Base-by-base conservation (phyloP, 2,888 invertebrate species). In the Tiphia femorata region DNA sequence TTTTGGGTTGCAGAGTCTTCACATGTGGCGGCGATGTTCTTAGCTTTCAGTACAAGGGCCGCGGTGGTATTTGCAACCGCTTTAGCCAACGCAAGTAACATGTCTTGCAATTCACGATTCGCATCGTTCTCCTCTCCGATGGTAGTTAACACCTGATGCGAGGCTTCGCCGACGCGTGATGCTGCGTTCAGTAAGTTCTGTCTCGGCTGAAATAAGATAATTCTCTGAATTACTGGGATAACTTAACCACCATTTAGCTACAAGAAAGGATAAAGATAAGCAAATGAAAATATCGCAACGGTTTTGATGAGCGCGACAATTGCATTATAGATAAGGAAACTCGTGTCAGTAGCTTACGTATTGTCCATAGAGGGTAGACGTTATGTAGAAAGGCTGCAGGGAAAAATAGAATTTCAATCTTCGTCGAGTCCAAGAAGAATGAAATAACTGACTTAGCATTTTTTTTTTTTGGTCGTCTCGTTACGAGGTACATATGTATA, bases 61-160 rank as follows among this genome's bases (percentile, higher is more conserved):
- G 99, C 98, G 0, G 99, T 98, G 1, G 97, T 96, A 82, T 98
- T 99, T 35, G 99, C 99, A 23, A 99, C 98, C 0, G 95, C 95
- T 85, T 98, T 98, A 4, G 98, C 98, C 67, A 98, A 86, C 0
- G 95, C 93, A 19, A 99, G 86, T 0, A 99, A 88, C 85, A 96
- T 93, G 72, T 99, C 98, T 87, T 91, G 92, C 0, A 94, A 87
- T 73, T 95, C 95, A 70, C 92, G 90, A 81, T 91, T 92, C 64
- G 92, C 90, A 10, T 91, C 90, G n/a, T 93, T 93, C 58, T 96
- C 96, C 76, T 96, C 96, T 12, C 95, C 95, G 81, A 97, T 97
- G 49, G 95, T 95, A 75, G 94, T 91, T 48, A 99, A 89, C 0
- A 98, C 95, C 75, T 94, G 92, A 42, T 96, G 95, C 55, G 97